Conservation (phyloP, 2,797 vertebrate genomes). For the Sebastes cheni region DNA sequence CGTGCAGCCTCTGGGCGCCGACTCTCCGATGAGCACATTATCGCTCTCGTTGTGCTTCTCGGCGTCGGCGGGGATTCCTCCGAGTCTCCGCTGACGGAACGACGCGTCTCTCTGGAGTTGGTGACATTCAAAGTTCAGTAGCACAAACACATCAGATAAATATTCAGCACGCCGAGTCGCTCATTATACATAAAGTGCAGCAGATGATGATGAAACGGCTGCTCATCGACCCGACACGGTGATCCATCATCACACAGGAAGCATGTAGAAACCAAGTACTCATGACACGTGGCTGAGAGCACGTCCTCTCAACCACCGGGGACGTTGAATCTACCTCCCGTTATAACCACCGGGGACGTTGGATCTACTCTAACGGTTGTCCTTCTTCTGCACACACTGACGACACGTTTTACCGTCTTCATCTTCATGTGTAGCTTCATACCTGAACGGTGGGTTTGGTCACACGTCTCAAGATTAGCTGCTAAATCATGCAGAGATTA, state of each 20-base stretch:
- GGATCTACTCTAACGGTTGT: no score
- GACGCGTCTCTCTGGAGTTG: conserved; percentile 5
- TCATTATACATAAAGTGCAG: not conserved
- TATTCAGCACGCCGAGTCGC: not conserved
- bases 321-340: no score
- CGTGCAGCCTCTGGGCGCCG: conserved; percentile 13
- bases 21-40: conserved; percentile 34
- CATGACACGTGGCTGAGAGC: not conserved
- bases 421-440: not conserved
- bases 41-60: not conserved
- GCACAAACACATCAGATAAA: conserved; percentile 30
- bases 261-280: not conserved
- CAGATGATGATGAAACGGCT: conserved; percentile 26
- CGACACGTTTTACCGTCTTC: not conserved
- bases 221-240: not conserved
- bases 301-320: no score
- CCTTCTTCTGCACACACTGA: not conserved
- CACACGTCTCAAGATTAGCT: not conserved
- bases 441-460: not conserved
- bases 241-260: conserved; percentile 24
- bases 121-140: conserved; percentile 43
- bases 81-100: not conserved
- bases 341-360: no score
- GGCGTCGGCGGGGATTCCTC: not conserved
- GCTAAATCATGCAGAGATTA: not conserved